Evolutionary conservation across 2,113 vertebrate genomes (phyloP).

Genomic region (Nesogale talazaci): DNA sequence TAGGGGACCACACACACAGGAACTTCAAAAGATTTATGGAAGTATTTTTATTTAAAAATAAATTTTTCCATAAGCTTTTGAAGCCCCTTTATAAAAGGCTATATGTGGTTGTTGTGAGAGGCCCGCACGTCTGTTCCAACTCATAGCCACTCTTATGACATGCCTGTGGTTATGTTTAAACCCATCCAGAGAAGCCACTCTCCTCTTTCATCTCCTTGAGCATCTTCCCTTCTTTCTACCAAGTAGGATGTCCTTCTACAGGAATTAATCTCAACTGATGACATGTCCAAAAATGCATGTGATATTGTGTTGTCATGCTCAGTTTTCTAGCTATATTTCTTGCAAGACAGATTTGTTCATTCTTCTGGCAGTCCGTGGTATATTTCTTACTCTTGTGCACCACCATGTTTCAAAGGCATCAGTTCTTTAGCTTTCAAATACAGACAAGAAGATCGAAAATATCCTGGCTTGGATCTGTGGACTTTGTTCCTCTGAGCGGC

Average conservation of each 20-base stretch:
- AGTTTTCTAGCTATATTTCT: background rate
- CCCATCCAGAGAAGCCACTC: too few relatives aligned
- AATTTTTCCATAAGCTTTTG: too few relatives aligned
- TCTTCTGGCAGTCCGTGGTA: background rate
- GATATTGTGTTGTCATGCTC: background rate
- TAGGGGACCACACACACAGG: background rate
- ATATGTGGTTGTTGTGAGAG: too few relatives aligned
- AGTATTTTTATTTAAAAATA: too few relatives aligned
- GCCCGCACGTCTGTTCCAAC: too few relatives aligned
- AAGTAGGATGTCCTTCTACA: background rate
- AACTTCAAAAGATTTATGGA: too few relatives aligned
- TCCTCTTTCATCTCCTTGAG: background rate
- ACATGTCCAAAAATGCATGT: background rate
- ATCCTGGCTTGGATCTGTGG: background rate
- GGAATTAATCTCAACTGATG: background rate
- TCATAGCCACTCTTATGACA: too few relatives aligned
- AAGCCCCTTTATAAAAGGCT: background rate
- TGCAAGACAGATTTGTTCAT: background rate
- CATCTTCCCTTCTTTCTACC: background rate
- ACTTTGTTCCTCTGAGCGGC: background rate
- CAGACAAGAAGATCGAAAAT: background rate
- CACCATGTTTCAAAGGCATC: background rate
- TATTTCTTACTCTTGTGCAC: background rate
- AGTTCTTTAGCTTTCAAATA: background rate
- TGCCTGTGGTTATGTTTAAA: too few relatives aligned